Percentiles rank a stretch among this genome's conserved stretches.
phyloP scores from a whole-genome alignment of 2,113 vertebrate genomes.

The Dasyprocta punctata region DNA sequence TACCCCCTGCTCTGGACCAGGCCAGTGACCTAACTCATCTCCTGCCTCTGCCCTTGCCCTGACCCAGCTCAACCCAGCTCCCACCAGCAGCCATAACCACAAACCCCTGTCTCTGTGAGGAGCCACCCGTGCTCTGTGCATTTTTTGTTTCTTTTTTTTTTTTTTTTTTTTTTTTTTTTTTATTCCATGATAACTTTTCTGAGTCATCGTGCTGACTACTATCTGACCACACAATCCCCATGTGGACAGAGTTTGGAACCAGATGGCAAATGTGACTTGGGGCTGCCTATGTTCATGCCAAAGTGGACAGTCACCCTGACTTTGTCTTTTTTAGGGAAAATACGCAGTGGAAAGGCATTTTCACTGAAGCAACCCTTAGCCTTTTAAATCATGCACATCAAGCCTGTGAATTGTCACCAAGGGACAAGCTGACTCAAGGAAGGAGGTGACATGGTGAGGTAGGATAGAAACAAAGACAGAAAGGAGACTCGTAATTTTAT shows the following conservation, averaged over 20 bases:
- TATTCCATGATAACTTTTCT: not conserved
- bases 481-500: not conserved
- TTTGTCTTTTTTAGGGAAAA: not conserved
- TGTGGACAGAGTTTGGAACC: not conserved
- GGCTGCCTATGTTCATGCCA: fast-evolving
- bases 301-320: not conserved
- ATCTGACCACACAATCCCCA: not conserved
- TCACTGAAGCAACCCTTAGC: not conserved
- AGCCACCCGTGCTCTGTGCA: fast-evolving
- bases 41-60: too few species aligned
- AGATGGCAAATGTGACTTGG: not conserved
- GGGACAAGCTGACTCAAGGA: not conserved
- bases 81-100: not conserved
- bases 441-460: not conserved
- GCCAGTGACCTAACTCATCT: not conserved
- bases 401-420: fast-evolving
- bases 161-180: not conserved
- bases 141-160: not conserved
- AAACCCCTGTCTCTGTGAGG: not conserved
- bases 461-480: not conserved
- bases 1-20: too few species aligned
- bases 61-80: too few species aligned
- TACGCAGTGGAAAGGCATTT: fast-evolving
- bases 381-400: not conserved
- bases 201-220: not conserved